Base-by-base conservation (phyloP, 37 sponge, comb jelly and placozoan species). In the Petrosia ficiformis region DNA sequence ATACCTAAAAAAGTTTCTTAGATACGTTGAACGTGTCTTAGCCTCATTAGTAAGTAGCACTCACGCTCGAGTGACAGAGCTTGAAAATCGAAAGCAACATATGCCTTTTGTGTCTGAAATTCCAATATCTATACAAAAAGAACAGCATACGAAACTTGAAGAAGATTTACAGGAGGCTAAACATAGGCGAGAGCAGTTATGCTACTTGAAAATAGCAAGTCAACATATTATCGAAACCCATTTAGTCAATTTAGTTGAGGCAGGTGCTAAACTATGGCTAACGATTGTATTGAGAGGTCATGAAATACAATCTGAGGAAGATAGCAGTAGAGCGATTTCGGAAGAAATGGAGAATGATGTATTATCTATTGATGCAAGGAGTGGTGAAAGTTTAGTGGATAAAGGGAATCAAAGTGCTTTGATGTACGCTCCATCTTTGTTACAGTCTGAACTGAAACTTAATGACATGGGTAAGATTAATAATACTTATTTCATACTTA, bases 71-170 rank as follows among this genome's bases (percentile, higher is more conserved):
- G 70, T 82, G 19, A 8, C 10, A 3, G 76, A 52, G 4, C 64
- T 86, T 0, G 84, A 86, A 38, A 40, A 25, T 0, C 66, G 79
- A 26, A 64, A 61, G 42, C 16, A 24, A 4, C 69, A 82, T 39
- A 48, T 77, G 42, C 84, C 84, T 0, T 72, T 82, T 68, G 88
- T 91, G 31, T 86, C 80, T 31, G 88, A 86, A 2, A 48, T 85
- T 41, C 84, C 92, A 3, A 65, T 91, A 42, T 82, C 84, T 28
- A 37, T 82, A 42, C 88, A 91, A 66, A 63, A 52, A 52, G 71
- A 69, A 25, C 67, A 83, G 52, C 71, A 71, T 39, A 21, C 32
- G 16, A 28, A 69, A 34, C 44, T 86, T 36, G 76, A 86, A 40
- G 26, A 40, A 25, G 72, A 82, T 25, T 28, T 91, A 4, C 54